Conservation (phyloP, 2,888 invertebrate genomes). For the Pinctada fucata region DNA sequence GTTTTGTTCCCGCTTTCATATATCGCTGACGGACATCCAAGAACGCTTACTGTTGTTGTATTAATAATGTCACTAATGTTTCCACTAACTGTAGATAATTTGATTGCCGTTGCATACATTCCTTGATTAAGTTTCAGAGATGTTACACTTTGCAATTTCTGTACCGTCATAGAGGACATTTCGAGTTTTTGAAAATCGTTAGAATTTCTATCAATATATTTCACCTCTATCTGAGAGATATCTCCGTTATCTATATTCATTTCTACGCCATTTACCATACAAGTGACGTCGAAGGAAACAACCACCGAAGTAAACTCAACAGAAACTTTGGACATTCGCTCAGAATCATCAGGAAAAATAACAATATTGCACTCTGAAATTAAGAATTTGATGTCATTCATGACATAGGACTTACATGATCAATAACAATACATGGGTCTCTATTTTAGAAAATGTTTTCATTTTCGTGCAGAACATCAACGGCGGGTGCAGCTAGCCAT, state of each 20-base stretch:
- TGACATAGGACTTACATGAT: background rate
- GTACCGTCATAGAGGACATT: background rate
- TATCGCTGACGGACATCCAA: slow-evolving; percentile 15
- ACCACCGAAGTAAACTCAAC: background rate
- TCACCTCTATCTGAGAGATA: background rate
- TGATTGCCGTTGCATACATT: slow-evolving; percentile 16
- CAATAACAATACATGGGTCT: background rate
- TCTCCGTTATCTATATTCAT: background rate
- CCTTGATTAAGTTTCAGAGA: background rate
- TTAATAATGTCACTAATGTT: background rate
- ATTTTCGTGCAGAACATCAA: no score
- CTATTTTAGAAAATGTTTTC: no score
- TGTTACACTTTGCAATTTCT: background rate
- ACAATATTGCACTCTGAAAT: slow-evolving; percentile 16
- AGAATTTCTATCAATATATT: slow-evolving; percentile 13
- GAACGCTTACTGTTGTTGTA: background rate
- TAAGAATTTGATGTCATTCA: background rate
- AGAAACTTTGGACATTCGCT: background rate
- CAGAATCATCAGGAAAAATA: slow-evolving; percentile 6
- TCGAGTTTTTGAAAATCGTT: background rate
- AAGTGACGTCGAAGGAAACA: slow-evolving; percentile 16
- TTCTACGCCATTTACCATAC: slow-evolving; percentile 10
- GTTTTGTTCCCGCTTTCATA: background rate
- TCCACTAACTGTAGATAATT: background rate
- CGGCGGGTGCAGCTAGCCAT: no score